Evolutionary conservation across 2,888 invertebrate species (phyloP), one percentile per base, ranked within the genome.

Genomic region (Nipponacmea schrenckii): DNA sequence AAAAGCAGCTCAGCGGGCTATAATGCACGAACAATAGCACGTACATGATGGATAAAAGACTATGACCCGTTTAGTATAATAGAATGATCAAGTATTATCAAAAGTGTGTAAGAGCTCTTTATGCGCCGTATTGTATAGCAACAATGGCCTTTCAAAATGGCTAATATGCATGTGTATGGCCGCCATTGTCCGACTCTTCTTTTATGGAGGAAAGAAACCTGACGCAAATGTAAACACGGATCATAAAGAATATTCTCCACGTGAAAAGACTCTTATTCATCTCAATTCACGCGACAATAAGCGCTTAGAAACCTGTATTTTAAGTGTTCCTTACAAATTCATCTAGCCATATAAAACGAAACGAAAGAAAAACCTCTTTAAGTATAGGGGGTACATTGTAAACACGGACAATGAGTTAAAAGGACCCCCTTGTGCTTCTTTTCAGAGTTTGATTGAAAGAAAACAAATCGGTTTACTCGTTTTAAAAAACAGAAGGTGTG

Each of bases 201-300:
- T 56, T 56, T 56, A 56, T 56, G 10, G 20, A 24, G 56, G 8
- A 5, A 10, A 20, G 56, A 56, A 56, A 56, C 56, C 56, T 56
- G 56, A 56, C 56, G 56, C 56, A 56, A 24, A 56, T 24, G 56
- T 56, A 56, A 56, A 56, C 24, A 56, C 56, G 14, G 56, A 56
- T 56, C 56, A 24, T 20, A 56, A 24, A 56, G 24, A 56, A 56
- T 24, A 56, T 24, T 56, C 8, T 56, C 20, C 24, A 24, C 56
- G 56, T 56, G 56, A 56, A 56, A 56, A 56, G 56, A 56, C 56
- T 56, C 20, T 56, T 56, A 56, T 56, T 56, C 56, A 56, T 56
- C 24, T 56, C 14, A 56, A 56, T 56, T 56, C 56, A 56, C 56
- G 56, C 56, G 56, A 56, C 56, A 56, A 56, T 56, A 24, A 56